Evolutionary conservation across 2,888 invertebrate species (phyloP).

Genomic region (Acleris literana): DNA sequence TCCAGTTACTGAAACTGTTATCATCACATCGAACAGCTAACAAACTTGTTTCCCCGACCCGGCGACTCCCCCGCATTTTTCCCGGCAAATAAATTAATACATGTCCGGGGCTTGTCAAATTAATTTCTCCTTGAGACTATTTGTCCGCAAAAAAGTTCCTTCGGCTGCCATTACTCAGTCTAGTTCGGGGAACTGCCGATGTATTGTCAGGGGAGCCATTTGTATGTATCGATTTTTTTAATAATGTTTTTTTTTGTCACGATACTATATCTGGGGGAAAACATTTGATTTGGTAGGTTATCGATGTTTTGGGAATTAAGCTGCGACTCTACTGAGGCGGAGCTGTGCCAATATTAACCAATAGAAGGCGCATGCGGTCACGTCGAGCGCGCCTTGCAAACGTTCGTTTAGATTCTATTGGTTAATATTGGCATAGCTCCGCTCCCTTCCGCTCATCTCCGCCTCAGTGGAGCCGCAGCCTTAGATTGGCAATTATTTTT

Average conservation of each 20-base stretch:
- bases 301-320: no score
- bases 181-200: conserved; percentile 41
- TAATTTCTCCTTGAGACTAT: conserved; percentile 82
- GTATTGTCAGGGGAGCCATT: conserved; percentile 32
- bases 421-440: no score
- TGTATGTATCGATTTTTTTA: conserved; percentile 33
- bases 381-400: no score
- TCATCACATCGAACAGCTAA: conserved; percentile 9
- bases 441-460: no score
- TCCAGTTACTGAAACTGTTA: background rate
- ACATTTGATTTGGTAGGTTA: no score
- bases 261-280: background rate
- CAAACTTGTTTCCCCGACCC: conserved; percentile 43
- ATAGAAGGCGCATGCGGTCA: no score
- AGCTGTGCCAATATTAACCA: no score
- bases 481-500: no score
- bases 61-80: conserved; percentile 67
- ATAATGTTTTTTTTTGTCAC: conserved; percentile 10
- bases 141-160: conserved; percentile 79
- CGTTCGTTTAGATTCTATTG: no score
- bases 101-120: conserved; percentile 80
- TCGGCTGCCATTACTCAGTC: conserved; percentile 75
- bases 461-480: no score
- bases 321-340: no score
- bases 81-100: conserved; percentile 81